Percentiles rank a stretch among this genome's conserved stretches.
Conservation (phyloP, 1,140 invertebrate genomes). For the Pararge aegeria region DNA sequence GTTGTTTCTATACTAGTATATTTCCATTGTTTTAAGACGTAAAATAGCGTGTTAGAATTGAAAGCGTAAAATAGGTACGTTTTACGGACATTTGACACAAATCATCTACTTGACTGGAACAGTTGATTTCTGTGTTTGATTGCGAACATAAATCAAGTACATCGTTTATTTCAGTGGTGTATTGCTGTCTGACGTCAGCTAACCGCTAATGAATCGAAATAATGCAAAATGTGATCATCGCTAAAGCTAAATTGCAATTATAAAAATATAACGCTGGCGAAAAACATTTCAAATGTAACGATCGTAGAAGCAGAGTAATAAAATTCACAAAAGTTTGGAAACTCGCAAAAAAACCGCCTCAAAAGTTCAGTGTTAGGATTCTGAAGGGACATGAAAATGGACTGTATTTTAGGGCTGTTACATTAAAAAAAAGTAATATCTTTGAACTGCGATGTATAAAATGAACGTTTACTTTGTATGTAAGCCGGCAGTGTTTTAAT, state of each 20-base stretch:
- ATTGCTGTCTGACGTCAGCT: constrained; percentile 8
- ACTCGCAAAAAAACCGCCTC: no score
- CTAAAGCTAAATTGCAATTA: neutral
- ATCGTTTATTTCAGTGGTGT: constrained; percentile 26
- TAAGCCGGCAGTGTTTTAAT: constrained; percentile 19
- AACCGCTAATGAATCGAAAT: constrained; percentile 1
- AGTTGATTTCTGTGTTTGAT: constrained; percentile 37
- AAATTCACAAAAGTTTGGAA: no score
- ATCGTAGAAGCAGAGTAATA: no score
- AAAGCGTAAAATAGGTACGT: constrained; percentile 8
- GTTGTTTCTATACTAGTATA: no score
- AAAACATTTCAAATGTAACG: no score
- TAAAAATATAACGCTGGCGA: no score
- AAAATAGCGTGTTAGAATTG: constrained; percentile 15
- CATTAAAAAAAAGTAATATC: neutral
- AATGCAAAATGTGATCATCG: neutral
- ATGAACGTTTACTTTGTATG: neutral
- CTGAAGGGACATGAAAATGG: no score
- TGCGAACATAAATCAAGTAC: constrained; percentile 36
- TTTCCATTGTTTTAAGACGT: no score
- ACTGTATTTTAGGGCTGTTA: no score
- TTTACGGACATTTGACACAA: constrained; percentile 20
- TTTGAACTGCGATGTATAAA: neutral
- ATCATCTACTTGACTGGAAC: constrained; percentile 29
- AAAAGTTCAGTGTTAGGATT: no score